Percentiles rank a stretch among this genome's conserved stretches.
Conservation (phyloP, 2,113 vertebrate genomes). For the Emydocephalus ijimae region DNA sequence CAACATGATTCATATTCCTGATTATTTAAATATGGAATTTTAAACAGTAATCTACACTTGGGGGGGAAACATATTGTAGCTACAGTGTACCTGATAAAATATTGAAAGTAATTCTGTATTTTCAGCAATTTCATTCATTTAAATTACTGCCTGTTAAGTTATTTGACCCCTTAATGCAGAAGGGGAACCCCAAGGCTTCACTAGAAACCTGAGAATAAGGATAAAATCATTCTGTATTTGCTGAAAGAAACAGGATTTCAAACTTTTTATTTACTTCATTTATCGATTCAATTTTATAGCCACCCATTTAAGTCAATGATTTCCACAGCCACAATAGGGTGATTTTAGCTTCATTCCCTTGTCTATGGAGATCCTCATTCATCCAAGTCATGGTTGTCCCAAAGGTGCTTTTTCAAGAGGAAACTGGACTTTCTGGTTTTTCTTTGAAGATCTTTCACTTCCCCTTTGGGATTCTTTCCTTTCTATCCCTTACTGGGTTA, state of each 20-base stretch:
- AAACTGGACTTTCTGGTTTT: too few species aligned
- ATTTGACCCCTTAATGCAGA: not conserved
- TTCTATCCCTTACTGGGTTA: not conserved
- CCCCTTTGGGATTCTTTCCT: not conserved
- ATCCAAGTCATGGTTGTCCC: too few species aligned
- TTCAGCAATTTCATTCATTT: not conserved
- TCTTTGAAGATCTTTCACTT: too few species aligned
- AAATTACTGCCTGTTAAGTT: not conserved
- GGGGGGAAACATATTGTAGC: not conserved
- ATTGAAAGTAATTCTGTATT: not conserved
- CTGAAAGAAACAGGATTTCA: not conserved
- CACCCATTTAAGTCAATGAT: too few species aligned
- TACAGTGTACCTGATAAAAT: not conserved
- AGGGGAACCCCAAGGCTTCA: not conserved
- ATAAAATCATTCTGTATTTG: not conserved
- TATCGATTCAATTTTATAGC: too few species aligned
- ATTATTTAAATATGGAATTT: constrained; percentile 32
- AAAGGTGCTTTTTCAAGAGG: too few species aligned
- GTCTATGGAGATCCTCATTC: too few species aligned
- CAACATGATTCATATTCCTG: constrained; percentile 23
- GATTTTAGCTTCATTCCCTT: not conserved
- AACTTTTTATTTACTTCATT: not conserved
- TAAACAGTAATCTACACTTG: constrained; percentile 12
- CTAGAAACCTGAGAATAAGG: not conserved
- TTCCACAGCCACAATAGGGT: not conserved